Evolutionary conservation across 2,113 vertebrate species (phyloP).

Genomic region (Myodes glareolus): DNA sequence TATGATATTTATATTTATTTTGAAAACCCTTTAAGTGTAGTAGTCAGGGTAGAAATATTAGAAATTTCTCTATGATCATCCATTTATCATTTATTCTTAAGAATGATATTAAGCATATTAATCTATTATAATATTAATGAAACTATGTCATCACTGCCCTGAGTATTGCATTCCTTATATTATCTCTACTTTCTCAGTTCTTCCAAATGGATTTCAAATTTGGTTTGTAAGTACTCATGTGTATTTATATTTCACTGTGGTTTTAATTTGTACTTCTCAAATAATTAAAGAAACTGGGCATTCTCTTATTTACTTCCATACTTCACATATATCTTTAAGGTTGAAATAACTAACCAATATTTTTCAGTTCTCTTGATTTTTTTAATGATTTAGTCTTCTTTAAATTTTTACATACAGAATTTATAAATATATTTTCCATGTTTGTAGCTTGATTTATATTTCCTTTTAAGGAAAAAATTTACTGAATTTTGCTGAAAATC

Average conservation of each 20-base stretch:
- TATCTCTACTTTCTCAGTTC: background rate
- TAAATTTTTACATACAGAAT: no score
- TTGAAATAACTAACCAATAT: background rate
- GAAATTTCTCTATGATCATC: background rate
- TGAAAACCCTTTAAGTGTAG: background rate
- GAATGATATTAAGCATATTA: background rate
- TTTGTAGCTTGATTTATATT: no score
- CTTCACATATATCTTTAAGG: background rate
- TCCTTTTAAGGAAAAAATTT: background rate
- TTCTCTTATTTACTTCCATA: background rate
- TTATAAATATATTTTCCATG: no score
- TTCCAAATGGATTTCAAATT: background rate
- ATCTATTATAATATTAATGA: background rate
- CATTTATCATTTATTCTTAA: background rate
- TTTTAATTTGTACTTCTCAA: background rate
- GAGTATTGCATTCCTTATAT: background rate
- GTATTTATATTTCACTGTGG: background rate
- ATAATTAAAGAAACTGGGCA: background rate
- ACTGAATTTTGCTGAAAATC: background rate
- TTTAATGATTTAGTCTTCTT: no score
- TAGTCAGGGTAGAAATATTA: background rate
- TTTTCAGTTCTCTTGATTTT: background rate
- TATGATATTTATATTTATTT: background rate
- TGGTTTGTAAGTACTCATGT: background rate
- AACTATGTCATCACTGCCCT: background rate